phyloP scores from a whole-genome alignment of 35 echinoderm and acorn worm species.

The Lytechinus pictus region DNA sequence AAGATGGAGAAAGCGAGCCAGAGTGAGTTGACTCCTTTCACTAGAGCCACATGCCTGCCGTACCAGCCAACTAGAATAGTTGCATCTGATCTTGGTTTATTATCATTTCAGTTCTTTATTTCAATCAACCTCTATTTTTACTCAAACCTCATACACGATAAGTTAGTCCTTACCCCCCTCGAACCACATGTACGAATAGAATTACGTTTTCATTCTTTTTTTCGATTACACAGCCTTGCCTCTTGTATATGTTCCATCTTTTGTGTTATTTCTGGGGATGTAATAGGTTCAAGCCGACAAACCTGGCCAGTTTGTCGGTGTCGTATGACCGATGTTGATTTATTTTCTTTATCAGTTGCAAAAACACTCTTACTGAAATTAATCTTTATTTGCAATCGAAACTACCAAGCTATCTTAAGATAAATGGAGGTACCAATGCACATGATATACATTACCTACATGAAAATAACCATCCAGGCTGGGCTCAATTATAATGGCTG shows the following conservation, averaged over 20 bases:
- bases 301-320: constrained; percentile 37
- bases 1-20: constrained; percentile 42
- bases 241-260: neutral
- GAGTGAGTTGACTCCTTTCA: constrained; percentile 50
- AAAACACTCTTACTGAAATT: neutral
- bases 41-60: constrained; percentile 49
- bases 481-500: neutral
- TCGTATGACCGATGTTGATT: neutral
- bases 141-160: neutral
- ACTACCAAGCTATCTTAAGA: neutral
- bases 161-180: neutral
- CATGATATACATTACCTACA: neutral
- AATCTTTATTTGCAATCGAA: neutral
- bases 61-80: constrained; percentile 32
- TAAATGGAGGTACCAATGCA: neutral
- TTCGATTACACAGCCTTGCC: neutral
- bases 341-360: neutral
- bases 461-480: neutral
- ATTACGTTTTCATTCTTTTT: neutral
- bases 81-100: constrained; percentile 26
- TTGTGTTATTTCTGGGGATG: neutral
- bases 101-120: constrained; percentile 26
- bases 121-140: constrained; percentile 24
- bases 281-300: neutral
- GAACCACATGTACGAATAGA: neutral